Conservation (phyloP, 2,113 vertebrate species). For the Lagopus muta region DNA sequence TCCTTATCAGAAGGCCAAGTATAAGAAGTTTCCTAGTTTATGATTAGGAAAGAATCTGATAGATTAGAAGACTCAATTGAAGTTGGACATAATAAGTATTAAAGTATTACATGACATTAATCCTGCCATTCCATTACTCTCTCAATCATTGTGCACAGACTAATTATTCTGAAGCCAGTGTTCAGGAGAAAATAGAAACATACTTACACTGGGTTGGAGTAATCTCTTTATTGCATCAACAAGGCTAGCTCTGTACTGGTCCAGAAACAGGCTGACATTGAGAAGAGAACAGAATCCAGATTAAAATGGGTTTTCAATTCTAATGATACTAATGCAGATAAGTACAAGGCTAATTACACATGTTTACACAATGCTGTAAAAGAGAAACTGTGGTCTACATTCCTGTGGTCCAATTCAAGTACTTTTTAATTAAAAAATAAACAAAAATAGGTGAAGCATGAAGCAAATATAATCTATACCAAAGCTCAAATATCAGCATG, state of each 20-base stretch:
- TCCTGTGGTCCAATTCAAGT: slow-evolving; percentile 21
- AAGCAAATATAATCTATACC: not conserved
- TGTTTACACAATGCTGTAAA: slow-evolving; percentile 71
- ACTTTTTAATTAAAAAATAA: slow-evolving; percentile 10
- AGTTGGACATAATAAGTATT: slow-evolving; percentile 98
- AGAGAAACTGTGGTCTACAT: slow-evolving; percentile 53
- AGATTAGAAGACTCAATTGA: slow-evolving; percentile 96
- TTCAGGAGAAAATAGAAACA: slow-evolving; percentile 86
- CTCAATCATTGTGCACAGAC: slow-evolving; percentile 87
- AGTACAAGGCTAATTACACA: slow-evolving; percentile 74
- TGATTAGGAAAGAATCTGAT: slow-evolving; percentile 91
- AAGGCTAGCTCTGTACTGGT: slow-evolving; percentile 96
- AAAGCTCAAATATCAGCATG: not conserved
- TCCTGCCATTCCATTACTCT: slow-evolving; percentile 95
- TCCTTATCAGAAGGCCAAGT: slow-evolving; percentile 93
- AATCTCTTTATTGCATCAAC: slow-evolving; percentile 99
- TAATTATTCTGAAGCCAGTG: slow-evolving; percentile 92
- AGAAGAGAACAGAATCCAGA: slow-evolving; percentile 82
- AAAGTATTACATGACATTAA: slow-evolving; percentile 99
- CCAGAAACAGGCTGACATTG: slow-evolving; percentile 95
- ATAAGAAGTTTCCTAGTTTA: slow-evolving; percentile 93
- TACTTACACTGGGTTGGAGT: slow-evolving; percentile 95
- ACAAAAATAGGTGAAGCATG: not conserved
- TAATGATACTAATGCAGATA: slow-evolving; percentile 80
- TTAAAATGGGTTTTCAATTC: slow-evolving; percentile 81